Percentiles rank a stretch among this genome's conserved stretches.
Evolutionary conservation across 2,113 vertebrate species (phyloP).

Genomic region (Melanotaenia duboulayi): DNA sequence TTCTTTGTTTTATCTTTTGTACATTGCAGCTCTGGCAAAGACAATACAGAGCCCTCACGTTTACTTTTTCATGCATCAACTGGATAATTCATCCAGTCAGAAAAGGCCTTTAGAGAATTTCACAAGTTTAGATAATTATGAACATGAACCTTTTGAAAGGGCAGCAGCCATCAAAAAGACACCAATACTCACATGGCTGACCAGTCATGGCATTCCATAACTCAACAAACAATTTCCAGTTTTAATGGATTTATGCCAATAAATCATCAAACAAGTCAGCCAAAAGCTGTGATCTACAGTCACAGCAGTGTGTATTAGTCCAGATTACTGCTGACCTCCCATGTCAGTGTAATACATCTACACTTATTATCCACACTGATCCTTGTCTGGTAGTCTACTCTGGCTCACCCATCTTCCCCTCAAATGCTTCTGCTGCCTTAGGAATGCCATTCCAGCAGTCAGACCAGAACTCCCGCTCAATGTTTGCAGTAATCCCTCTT

Average conservation of each 20-base stretch:
- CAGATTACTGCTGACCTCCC: constrained; percentile 29
- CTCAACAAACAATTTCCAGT: no score
- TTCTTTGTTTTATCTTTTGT: no score
- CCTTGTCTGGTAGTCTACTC: constrained; percentile 21
- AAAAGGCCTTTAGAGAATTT: no score
- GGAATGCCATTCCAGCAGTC: constrained; percentile 67
- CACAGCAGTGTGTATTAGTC: constrained; percentile 1
- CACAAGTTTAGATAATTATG: no score
- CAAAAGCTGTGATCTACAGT: constrained; percentile 34
- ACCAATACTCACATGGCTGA: no score
- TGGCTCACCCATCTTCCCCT: constrained; percentile 35
- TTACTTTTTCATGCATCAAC: no score
- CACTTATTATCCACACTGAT: constrained; percentile 33
- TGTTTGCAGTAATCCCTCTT: constrained; percentile 71
- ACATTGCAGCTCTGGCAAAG: no score
- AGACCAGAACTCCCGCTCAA: constrained; percentile 65
- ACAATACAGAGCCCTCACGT: no score
- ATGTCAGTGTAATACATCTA: constrained; percentile 20
- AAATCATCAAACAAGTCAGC: not conserved
- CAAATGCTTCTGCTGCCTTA: constrained; percentile 37
- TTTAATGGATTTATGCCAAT: not conserved
- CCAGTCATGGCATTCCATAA: no score
- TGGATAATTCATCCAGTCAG: no score
- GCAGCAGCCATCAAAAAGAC: no score
- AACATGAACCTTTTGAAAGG: no score